Base-by-base conservation (phyloP, 37 sponge, comb jelly and placozoan genomes). In the Theonella swinhoei region DNA sequence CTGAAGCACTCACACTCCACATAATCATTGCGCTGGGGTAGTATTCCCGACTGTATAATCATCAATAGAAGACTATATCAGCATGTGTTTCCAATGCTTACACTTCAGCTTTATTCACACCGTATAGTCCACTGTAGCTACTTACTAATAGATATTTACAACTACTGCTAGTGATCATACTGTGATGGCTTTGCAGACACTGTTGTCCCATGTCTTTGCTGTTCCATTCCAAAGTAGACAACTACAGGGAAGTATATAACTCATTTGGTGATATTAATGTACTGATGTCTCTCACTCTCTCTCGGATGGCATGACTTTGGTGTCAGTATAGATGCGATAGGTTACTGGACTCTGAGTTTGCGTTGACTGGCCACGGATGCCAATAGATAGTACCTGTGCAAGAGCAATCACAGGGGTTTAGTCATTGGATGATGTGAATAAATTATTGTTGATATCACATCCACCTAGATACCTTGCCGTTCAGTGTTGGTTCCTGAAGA, bases 1-100 rank as follows among this genome's bases (percentile, higher is more conserved):
- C 28, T 4, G 1, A 58, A 30, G 71, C 93, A 88, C 42, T 63
- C 59, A 65, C 93, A 93, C 66, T 86, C 83, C 25, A 93, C 68
- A 37, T 83, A 93, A 81, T 75, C 59, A 34, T 75, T 78, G 32
- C 58, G 65, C 4, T 81, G 7, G 54, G 54, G 54, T 14, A 47
- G 54, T 17, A 47, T 47, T 17, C 54, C 54, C 7, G 54, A 47
- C 54, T 47, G 54, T 14, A 47, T 14, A 7, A 47, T n/a, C n/a
- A n/a, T n/a, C n/a, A n/a, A n/a, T n/a, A n/a, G n/a, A n/a, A n/a
- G n/a, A n/a, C n/a, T n/a, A n/a, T n/a, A n/a, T n/a, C n/a, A n/a
- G n/a, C n/a, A n/a, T n/a, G n/a, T n/a, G n/a, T n/a, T n/a, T n/a
- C n/a, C n/a, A n/a, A n/a, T n/a, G n/a, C n/a, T n/a, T n/a, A n/a